Evolutionary conservation across 2,888 invertebrate genomes (phyloP), one percentile per base, ranked within the genome.

Genomic region (Sclerodermus sp.): DNA sequence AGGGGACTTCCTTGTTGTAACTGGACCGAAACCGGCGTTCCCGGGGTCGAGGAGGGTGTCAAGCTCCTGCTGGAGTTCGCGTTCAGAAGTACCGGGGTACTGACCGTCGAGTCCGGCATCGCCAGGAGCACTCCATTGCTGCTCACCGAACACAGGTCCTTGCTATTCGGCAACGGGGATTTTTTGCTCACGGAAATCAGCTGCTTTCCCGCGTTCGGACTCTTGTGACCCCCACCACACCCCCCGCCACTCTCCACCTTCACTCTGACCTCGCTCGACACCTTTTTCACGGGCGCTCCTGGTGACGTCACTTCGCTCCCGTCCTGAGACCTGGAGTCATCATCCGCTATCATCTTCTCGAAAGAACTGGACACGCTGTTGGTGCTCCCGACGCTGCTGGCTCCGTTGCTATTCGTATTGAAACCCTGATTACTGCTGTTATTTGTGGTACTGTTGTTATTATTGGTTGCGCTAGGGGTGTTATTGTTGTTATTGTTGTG

Each of bases 401-500:
- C 89, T 29, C 90, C 90, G 62, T 88, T 87, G 70, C 88, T 87
- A 66, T 88, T 89, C 67, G 85, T 88, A 69, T 85, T 88, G 73
- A 86, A 87, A 45, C 79, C 82, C 58, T 80, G 62, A 74, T 82
- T 84, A 74, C 88, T 88, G 74, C 88, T 90, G 66, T 84, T 87
- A 75, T 82, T 23, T 8, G 23, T 23, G 3, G 23, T 8, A 23
- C 23, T 23, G 3, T 3, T 3, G 4, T 3, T 83, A 75, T 88
- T 88, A 75, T 88, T 90, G 68, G 89, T 89, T 47, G 88, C 89
- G 73, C 87, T 89, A 16, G 88, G 89, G 38, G 90, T 90, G 68
- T 90, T 90, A 70, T 90, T 91, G 76, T 90, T 90, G 74, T 89
- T 85, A 87, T n/a, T n/a, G 73, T 87, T 90, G 62, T 84, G 86